Percentiles rank a stretch among this genome's conserved stretches.
Evolutionary conservation across 2,113 vertebrate genomes (phyloP).

Genomic region (Corythornis madagascariensis): DNA sequence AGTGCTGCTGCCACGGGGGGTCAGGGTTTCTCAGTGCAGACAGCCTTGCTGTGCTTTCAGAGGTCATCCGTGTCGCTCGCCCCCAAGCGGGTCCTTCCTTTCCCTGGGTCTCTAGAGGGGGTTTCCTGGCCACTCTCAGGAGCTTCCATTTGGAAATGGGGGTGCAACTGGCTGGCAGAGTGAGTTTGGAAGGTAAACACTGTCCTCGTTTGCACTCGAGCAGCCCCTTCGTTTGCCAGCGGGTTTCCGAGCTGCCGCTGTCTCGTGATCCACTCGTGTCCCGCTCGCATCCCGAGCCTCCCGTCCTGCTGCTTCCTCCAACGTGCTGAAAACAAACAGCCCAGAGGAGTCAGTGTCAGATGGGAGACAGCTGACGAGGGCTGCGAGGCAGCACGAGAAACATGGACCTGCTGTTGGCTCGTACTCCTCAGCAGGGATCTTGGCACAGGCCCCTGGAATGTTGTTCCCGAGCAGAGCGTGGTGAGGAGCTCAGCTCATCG

Average conservation of each 20-base stretch:
- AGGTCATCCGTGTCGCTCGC: accelerated
- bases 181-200: background rate
- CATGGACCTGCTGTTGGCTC: background rate
- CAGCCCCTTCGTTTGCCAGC: background rate
- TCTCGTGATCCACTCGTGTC: background rate
- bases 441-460: background rate
- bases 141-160: background rate
- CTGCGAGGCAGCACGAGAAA: background rate
- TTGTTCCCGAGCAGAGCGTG: background rate
- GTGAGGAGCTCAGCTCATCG: background rate
- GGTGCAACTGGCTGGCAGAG: background rate
- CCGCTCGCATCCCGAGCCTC: background rate
- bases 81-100: background rate
- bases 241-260: background rate
- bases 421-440: background rate
- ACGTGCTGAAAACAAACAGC: background rate
- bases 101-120: background rate
- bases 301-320: constrained; percentile 14
- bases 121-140: background rate
- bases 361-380: constrained; percentile 26
- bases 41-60: background rate
- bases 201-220: background rate
- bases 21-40: no score
- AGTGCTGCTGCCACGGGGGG: constrained; percentile 12
- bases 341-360: constrained; percentile 18